These are phyloP conservation scores for Parus major DNA, from an alignment of 2,113 vertebrate genomes.

Conservation along the genomic window DNA sequence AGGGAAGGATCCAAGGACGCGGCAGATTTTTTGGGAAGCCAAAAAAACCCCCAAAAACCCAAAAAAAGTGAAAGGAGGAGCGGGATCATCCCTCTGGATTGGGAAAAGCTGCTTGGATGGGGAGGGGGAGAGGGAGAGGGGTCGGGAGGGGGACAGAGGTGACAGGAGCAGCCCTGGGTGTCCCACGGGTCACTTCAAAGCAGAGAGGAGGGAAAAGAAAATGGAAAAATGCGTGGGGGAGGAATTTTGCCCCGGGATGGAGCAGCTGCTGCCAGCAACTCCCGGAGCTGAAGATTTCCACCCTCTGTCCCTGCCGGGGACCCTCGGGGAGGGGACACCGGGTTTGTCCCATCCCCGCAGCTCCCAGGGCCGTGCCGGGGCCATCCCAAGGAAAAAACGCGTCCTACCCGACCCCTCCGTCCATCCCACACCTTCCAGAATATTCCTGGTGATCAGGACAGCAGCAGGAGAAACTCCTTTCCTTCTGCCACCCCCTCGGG, in stretches of 20 bases:
- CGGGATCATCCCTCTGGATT: rapidly evolving
- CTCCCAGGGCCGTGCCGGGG: rapidly evolving
- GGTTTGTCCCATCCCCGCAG: background rate
- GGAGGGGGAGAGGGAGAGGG: background rate
- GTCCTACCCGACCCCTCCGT: background rate
- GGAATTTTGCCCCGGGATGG: background rate
- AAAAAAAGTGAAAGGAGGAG: background rate
- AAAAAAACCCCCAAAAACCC: no score
- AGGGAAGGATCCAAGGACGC: background rate
- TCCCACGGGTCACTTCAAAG: background rate
- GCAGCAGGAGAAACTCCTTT: rapidly evolving
- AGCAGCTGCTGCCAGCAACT: background rate
- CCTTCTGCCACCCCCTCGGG: background rate
- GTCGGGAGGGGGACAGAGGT: background rate
- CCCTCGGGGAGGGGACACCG: background rate
- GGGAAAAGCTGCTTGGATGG: background rate
- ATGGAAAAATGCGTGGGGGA: background rate
- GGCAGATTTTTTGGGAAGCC: rapidly evolving
- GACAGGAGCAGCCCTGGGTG: background rate
- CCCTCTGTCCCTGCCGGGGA: background rate
- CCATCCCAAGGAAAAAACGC: background rate
- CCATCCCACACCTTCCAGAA: background rate
- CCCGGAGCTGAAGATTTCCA: background rate
- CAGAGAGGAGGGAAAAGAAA: background rate
- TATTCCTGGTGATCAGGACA: background rate